These are phyloP conservation scores for Malacoctenus gilli DNA, from an alignment of 2,797 vertebrate genomes.

Conservation along the genomic window DNA sequence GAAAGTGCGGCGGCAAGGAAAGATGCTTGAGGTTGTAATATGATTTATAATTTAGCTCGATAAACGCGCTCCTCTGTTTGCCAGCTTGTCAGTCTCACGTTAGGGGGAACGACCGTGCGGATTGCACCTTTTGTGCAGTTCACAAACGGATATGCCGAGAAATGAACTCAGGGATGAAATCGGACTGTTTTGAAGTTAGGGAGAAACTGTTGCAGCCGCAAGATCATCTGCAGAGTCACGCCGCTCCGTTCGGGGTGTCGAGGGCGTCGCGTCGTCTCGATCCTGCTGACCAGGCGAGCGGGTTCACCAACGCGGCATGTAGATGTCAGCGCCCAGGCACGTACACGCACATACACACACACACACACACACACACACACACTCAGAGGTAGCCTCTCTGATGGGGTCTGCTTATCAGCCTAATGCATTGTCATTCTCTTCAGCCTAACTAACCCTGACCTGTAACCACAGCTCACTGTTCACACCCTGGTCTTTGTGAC, in stretches of 20 bases:
- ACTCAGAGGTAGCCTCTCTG: background rate
- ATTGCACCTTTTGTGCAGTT: background rate
- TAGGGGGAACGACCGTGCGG: background rate
- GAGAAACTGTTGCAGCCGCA: too few relatives aligned
- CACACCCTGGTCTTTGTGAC: too few relatives aligned
- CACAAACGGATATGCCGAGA: too few relatives aligned
- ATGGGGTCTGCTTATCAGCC: too few relatives aligned
- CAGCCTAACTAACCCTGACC: too few relatives aligned
- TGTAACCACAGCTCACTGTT: too few relatives aligned
- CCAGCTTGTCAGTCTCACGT: conserved; percentile 27
- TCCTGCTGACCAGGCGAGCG: conserved; percentile 72
- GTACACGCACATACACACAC: conserved; percentile 37
- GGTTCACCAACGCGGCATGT: conserved; percentile 68
- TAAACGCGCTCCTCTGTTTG: conserved; percentile 24
- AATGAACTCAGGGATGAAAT: too few relatives aligned
- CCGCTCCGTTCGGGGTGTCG: too few relatives aligned
- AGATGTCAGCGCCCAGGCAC: conserved; percentile 68
- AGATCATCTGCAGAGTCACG: too few relatives aligned
- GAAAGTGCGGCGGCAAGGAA: conserved; percentile 29
- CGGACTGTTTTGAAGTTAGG: background rate
- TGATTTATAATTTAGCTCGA: conserved; percentile 31
- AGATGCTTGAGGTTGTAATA: conserved; percentile 37
- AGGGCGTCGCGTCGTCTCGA: conserved; percentile 69
- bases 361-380: conserved; percentile 11
- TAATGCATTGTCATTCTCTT: too few relatives aligned